Conservation (phyloP, 2,888 invertebrate genomes). For the Orthosia gracilis region DNA sequence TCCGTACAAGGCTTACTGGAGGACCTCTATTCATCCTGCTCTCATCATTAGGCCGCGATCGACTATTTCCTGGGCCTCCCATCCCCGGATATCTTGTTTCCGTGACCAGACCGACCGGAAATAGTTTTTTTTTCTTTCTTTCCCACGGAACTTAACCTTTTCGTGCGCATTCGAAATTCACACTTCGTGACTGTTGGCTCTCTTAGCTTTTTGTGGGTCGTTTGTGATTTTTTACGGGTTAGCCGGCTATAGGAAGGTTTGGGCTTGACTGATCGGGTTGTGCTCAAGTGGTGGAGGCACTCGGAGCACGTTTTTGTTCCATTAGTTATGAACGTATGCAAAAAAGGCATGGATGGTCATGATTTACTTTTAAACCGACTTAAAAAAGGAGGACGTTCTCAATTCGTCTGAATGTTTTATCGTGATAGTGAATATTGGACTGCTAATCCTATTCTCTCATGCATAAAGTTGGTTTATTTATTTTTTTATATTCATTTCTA, state of each 20-base stretch:
- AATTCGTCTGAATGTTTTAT: too few relatives aligned
- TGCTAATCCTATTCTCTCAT: neutral
- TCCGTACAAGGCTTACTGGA: slow-evolving; percentile 25
- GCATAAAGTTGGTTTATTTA: too few relatives aligned
- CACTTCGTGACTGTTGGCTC: slow-evolving; percentile 53
- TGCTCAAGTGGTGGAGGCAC: slow-evolving; percentile 4
- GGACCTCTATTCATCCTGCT: slow-evolving; percentile 59
- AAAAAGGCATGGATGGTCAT: neutral
- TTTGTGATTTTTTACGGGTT: slow-evolving; percentile 62
- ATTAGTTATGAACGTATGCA: slow-evolving; percentile 5
- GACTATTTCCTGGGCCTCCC: slow-evolving; percentile 78
- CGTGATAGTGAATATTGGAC: neutral
- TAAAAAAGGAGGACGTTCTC: too few relatives aligned
- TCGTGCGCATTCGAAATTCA: slow-evolving; percentile 58
- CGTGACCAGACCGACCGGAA: slow-evolving; percentile 74
- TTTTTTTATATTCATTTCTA: neutral
- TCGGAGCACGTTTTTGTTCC: slow-evolving; percentile 26
- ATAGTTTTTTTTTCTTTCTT: slow-evolving; percentile 75
- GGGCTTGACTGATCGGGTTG: slow-evolving; percentile 43
- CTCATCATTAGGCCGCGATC: slow-evolving; percentile 81
- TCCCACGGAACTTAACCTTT: slow-evolving; percentile 59
- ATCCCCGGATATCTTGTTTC: slow-evolving; percentile 79
- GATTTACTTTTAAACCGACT: neutral
- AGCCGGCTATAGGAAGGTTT: slow-evolving; percentile 18
- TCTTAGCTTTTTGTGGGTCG: slow-evolving; percentile 54